A percentile compares a stretch with the other conserved stretches of the same genome.
Conservation (phyloP, 2,888 invertebrate genomes). For the Thyatira batis region DNA sequence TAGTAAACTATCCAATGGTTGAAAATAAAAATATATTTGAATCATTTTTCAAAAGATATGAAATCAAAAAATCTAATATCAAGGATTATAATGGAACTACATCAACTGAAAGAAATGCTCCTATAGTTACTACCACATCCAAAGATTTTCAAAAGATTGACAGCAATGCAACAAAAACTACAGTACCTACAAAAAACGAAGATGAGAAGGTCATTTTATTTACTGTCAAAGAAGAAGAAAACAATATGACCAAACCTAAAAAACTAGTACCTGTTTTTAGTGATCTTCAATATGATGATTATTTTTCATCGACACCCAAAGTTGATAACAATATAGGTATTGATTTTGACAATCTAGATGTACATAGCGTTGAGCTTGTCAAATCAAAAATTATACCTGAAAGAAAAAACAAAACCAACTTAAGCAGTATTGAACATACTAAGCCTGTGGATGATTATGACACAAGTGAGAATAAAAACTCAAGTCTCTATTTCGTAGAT, state of each 20-base stretch:
- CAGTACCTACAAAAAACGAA: conserved; percentile 6
- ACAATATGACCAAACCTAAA: neutral
- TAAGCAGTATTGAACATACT: conserved; percentile 5
- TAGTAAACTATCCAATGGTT: neutral
- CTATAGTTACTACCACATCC: neutral
- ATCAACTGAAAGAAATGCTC: neutral
- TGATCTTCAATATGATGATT: conserved; percentile 29
- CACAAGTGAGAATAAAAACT: neutral
- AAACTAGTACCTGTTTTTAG: conserved; percentile 13
- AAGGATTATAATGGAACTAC: neutral
- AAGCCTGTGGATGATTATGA: neutral
- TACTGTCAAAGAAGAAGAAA: neutral
- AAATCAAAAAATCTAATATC: neutral
- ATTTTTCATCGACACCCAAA: conserved; percentile 14
- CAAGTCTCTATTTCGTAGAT: neutral
- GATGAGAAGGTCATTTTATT: neutral
- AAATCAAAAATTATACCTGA: conserved; percentile 25
- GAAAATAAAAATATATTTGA: neutral
- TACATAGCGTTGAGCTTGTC: conserved; percentile 23
- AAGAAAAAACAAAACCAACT: neutral
- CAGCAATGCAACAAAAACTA: neutral
- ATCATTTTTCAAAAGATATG: neutral
- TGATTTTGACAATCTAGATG: conserved; percentile 20
- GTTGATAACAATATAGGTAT: neutral
- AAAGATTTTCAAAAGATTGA: neutral